Percentiles rank a stretch among this genome's conserved stretches.
These are phyloP conservation scores for Drosophila subsilvestris DNA, from an alignment of 2,888 invertebrate species.

Conservation along the genomic window DNA sequence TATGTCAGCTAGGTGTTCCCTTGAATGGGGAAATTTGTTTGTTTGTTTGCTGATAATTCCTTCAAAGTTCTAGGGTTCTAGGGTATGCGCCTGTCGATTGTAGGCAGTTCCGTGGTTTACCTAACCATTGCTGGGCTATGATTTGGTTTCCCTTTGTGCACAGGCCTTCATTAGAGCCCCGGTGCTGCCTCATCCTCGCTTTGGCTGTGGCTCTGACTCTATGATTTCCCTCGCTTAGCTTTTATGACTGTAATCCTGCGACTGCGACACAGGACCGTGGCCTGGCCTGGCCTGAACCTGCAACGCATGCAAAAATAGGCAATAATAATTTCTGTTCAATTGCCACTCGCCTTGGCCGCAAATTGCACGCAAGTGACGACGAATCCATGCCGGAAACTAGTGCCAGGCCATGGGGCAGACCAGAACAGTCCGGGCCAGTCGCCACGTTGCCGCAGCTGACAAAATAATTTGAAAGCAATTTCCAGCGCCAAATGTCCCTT, in stretches of 20 bases:
- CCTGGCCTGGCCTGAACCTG: slow-evolving; percentile 43
- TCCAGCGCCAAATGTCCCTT: slow-evolving; percentile 68
- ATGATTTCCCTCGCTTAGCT: slow-evolving; percentile 54
- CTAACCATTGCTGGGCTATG: slow-evolving; percentile 34
- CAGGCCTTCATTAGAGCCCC: slow-evolving; percentile 46
- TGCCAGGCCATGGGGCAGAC: slow-evolving; percentile 25
- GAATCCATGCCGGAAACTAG: slow-evolving; percentile 45
- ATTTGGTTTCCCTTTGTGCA: slow-evolving; percentile 28
- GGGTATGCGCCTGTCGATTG: slow-evolving; percentile 1
- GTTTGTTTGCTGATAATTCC: not conserved
- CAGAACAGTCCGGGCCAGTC: slow-evolving; percentile 21
- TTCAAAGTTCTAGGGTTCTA: not conserved
- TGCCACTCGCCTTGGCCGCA: slow-evolving; percentile 59
- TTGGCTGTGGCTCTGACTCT: slow-evolving; percentile 20
- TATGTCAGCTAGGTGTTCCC: not conserved
- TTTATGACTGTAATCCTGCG: slow-evolving; percentile 59
- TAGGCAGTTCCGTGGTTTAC: slow-evolving; percentile 23
- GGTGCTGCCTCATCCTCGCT: slow-evolving; percentile 7
- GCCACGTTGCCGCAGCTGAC: slow-evolving; percentile 71
- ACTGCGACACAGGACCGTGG: slow-evolving; percentile 14
- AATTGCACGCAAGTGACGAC: slow-evolving; percentile 65
- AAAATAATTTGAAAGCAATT: slow-evolving; percentile 83
- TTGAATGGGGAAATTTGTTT: fast-evolving
- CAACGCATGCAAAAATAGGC: slow-evolving; percentile 75
- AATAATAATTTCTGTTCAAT: slow-evolving; percentile 78